phyloP scores from a whole-genome alignment of 1,140 invertebrate species.

The Zaprionus ghesquierei region DNA sequence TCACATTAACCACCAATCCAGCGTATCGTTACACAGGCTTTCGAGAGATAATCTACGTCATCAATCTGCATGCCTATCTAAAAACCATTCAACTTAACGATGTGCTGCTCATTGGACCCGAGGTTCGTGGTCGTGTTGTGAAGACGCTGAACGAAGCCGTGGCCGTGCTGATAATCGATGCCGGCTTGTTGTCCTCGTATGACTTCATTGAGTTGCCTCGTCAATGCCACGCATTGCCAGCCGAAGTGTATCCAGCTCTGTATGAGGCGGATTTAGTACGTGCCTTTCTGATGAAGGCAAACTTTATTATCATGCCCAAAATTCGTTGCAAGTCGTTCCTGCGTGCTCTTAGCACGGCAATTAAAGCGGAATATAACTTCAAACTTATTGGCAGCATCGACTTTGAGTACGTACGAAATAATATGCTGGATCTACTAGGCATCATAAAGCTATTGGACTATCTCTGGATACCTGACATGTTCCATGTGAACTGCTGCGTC shows the following conservation, averaged over 20 bases:
- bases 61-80: conserved; percentile 66
- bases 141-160: conserved; percentile 66
- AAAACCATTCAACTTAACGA: conserved; percentile 52
- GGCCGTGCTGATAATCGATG: conserved; percentile 64
- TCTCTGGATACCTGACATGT: conserved; percentile 78
- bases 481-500: conserved; percentile 54
- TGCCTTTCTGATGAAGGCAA: conserved; percentile 41
- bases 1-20: conserved; percentile 63
- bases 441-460: conserved; percentile 73
- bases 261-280: conserved; percentile 50
- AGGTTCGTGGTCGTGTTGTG: conserved; percentile 60
- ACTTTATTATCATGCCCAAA: conserved; percentile 68
- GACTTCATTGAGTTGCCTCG: conserved; percentile 74
- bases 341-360: conserved; percentile 30
- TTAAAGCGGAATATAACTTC: conserved; percentile 38
- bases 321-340: conserved; percentile 71
- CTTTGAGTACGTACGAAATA: conserved; percentile 70
- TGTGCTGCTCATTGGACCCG: conserved; percentile 54
- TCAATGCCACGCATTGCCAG: conserved; percentile 57
- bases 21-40: conserved; percentile 62
- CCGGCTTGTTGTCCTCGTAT: conserved; percentile 66
- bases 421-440: conserved; percentile 73
- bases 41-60: conserved; percentile 67
- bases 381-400: conserved; percentile 74
- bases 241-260: conserved; percentile 35